These are phyloP conservation scores for Agonum fuliginosum DNA, from an alignment of 2,888 invertebrate genomes.

Conservation along the genomic window DNA sequence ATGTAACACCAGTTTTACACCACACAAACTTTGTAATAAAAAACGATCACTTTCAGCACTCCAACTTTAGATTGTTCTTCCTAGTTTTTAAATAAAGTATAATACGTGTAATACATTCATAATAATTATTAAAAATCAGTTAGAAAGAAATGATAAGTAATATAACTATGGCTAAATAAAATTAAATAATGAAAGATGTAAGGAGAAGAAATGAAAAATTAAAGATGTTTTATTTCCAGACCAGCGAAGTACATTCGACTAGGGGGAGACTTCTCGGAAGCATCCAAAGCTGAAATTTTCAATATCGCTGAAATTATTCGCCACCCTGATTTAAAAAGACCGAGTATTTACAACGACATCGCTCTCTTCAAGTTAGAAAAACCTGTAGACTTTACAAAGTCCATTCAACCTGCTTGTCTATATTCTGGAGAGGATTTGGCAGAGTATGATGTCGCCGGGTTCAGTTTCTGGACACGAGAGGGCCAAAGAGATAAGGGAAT, in stretches of 20 bases:
- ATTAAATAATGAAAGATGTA: too few relatives aligned
- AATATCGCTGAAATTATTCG: constrained; percentile 64
- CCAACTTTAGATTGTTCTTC: too few relatives aligned
- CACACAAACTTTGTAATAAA: too few relatives aligned
- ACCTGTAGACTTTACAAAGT: constrained; percentile 67
- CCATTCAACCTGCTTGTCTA: constrained; percentile 71
- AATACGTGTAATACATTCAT: too few relatives aligned
- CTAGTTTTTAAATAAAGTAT: too few relatives aligned
- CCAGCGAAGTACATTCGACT: constrained; percentile 68
- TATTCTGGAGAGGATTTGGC: constrained; percentile 62
- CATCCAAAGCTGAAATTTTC: constrained; percentile 66
- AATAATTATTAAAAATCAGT: too few relatives aligned
- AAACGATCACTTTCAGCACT: too few relatives aligned
- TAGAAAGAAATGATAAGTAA: too few relatives aligned
- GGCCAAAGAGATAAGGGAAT: not conserved
- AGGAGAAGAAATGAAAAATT: too few relatives aligned
- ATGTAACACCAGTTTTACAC: too few relatives aligned
- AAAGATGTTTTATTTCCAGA: not conserved
- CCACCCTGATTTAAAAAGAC: constrained; percentile 69
- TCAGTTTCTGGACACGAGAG: not conserved
- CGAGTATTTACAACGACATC: constrained; percentile 71
- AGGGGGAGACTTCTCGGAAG: constrained; percentile 71
- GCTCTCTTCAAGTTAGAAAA: constrained; percentile 69
- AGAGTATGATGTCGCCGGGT: not conserved
- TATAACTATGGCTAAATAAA: too few relatives aligned